Evolutionary conservation across 2,888 invertebrate genomes (phyloP), one percentile per base, ranked within the genome.

Genomic region (Mamestra brassicae): DNA sequence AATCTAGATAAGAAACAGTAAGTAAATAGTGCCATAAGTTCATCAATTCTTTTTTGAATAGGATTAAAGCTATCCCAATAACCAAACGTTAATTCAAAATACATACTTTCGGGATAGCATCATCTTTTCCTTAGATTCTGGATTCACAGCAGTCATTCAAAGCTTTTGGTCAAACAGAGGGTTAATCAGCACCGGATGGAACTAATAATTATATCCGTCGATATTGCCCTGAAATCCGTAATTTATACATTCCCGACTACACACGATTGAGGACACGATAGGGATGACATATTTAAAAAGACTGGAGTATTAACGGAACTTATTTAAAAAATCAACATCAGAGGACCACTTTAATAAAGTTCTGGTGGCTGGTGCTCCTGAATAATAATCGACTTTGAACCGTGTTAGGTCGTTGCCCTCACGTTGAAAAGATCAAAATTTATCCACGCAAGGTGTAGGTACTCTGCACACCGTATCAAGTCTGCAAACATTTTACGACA

Each of bases 401-500:
- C 69, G 52, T 71, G 67, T 73, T 72, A 85, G 90, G 88, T 88
- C 90, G 75, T 86, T 90, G 88, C 84, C 88, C 89, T 78, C 85
- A 72, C 70, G 82, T 85, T 85, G 80, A 85, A 86, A 84, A 84
- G 86, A 88, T 85, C 86, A 85, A 89, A 88, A 86, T 88, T 88
- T 87, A 87, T 85, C 87, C 87, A 81, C 81, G 88, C 88, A 89
- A 90, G 90, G 87, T 89, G 89, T 26, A 26, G 26, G 26, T 84
- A 88, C 86, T 79, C 86, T 79, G 87, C 76, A 75, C 87, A 86
- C 83, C 80, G 87, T 81, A 78, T 77, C 78, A 85, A 78, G 74
- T 77, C 74, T 70, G 69, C 85, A 84, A 85, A 74, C 69, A 76
- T 84, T 63, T 57, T 68, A 8, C 26, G 47, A 58, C 71, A 68